Evolutionary conservation across 2,888 invertebrate genomes (phyloP).

Genomic region (Cerastoderma edule): DNA sequence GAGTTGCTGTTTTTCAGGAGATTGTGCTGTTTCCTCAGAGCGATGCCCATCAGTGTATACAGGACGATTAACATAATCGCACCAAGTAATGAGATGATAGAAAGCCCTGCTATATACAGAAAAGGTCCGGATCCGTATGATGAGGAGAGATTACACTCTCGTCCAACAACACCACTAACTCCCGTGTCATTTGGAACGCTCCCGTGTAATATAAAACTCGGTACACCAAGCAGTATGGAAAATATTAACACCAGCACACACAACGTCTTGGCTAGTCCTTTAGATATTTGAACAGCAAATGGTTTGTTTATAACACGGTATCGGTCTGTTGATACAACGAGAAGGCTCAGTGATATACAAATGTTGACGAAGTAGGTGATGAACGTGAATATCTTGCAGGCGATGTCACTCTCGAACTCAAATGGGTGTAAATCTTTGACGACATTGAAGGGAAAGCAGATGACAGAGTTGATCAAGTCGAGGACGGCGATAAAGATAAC

Average conservation of each 20-base stretch:
- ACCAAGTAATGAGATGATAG: neutral
- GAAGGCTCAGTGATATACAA: neutral
- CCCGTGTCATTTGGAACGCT: slow-evolving; percentile 12
- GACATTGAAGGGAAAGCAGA: slow-evolving; percentile 12
- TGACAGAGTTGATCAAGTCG: slow-evolving; percentile 3
- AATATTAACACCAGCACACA: neutral
- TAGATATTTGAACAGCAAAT: neutral
- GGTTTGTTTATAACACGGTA: neutral
- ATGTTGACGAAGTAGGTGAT: slow-evolving; percentile 13
- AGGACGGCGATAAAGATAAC: slow-evolving; percentile 8
- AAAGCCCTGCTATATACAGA: neutral
- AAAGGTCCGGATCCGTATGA: neutral
- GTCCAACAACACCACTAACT: neutral
- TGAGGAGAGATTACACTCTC: slow-evolving; percentile 4
- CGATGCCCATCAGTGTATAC: slow-evolving; percentile 6
- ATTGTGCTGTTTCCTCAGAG: neutral
- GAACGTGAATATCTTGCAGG: slow-evolving; percentile 1
- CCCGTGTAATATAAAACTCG: neutral
- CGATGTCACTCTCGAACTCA: slow-evolving; percentile 6
- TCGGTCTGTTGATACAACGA: slow-evolving; percentile 1
- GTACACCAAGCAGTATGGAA: neutral
- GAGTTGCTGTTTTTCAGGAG: slow-evolving; percentile 9
- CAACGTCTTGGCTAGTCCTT: neutral
- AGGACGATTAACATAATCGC: neutral
- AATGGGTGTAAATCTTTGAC: neutral